These are phyloP conservation scores for Tichodroma muraria DNA, from an alignment of 2,113 vertebrate species.

Conservation along the genomic window DNA sequence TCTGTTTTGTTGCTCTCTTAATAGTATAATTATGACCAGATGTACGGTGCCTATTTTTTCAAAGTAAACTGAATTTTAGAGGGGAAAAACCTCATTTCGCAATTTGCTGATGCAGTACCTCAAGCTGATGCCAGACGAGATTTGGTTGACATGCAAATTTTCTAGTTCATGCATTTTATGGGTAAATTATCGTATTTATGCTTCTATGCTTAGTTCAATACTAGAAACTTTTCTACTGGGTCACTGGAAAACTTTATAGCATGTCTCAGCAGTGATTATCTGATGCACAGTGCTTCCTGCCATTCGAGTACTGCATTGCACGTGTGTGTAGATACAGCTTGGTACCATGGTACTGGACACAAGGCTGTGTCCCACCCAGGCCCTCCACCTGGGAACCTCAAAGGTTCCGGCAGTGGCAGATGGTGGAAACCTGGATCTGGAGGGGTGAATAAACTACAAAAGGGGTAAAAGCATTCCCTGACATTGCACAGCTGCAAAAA, in stretches of 20 bases:
- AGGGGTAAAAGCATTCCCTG: background rate
- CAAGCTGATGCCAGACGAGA: background rate
- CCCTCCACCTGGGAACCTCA: background rate
- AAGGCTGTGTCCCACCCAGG: background rate
- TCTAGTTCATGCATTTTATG: background rate
- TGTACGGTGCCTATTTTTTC: conserved; percentile 1
- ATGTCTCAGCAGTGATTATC: background rate
- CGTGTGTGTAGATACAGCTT: fast-evolving
- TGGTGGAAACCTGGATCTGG: background rate
- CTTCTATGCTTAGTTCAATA: background rate
- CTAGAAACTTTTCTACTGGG: background rate
- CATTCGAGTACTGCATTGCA: background rate
- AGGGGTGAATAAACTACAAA: background rate
- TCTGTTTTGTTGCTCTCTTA: background rate
- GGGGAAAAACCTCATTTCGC: background rate
- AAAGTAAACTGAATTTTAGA: conserved; percentile 22
- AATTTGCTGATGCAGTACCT: conserved; percentile 6
- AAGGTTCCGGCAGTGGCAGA: background rate
- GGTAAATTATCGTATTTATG: background rate
- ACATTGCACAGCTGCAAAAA: background rate
- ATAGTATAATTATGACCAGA: conserved; percentile 13
- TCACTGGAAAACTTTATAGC: background rate
- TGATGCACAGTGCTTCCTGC: background rate
- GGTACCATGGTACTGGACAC: fast-evolving
- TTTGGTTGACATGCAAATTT: background rate